Base-by-base conservation (phyloP, 1,140 invertebrate genomes). In the Panulirus ornatus region DNA sequence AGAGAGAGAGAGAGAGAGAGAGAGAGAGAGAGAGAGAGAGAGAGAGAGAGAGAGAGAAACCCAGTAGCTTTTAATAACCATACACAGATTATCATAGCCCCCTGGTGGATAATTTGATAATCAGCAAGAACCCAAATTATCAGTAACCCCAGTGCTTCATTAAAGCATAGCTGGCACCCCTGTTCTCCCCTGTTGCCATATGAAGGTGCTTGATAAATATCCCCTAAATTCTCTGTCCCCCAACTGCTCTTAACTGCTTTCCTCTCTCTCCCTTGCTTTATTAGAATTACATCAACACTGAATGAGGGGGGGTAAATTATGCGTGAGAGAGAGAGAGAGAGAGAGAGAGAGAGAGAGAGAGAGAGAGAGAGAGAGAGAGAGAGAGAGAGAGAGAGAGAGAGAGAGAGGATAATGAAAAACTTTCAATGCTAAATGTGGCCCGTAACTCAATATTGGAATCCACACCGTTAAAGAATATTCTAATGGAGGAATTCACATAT, bases 71-170 rank as follows among this genome's bases (percentile, higher is more conserved):
- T 30, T 66, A 27, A 30, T 30, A 30, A 27, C 58, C 58, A 27
- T 66, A 66, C 58, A 66, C 30, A 66, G 58, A 66, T 66, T 66
- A 66, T 14, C 22, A 27, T 11, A 66, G 11, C 58, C 58, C 51
- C 58, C 58, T 66, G 11, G 34, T 16, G 16, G 78, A 81, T 81
- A 81, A 81, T 81, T 81, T 81, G 27, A 58, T 58, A 81, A 81
- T 81, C 47, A 81, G 78, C 27, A 81, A 58, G 78, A 81, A 81
- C 78, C 36, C 78, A 58, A 81, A 81, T 81, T 81, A 81, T 58
- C 78, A 81, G 76, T 79, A 38, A 22, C 42, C 44, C 42, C 40
- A n/a, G 19, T 58, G 9, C 38, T 47, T 51, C 47, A 58, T 81
- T 58, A 81, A 58, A 81, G 78, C 73, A 76, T 42, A n/a, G n/a